Percentiles rank a stretch among this genome's conserved stretches.
Conservation (phyloP, 53 echinoderm and acorn worm species). For the Echinometra lucunter region DNA sequence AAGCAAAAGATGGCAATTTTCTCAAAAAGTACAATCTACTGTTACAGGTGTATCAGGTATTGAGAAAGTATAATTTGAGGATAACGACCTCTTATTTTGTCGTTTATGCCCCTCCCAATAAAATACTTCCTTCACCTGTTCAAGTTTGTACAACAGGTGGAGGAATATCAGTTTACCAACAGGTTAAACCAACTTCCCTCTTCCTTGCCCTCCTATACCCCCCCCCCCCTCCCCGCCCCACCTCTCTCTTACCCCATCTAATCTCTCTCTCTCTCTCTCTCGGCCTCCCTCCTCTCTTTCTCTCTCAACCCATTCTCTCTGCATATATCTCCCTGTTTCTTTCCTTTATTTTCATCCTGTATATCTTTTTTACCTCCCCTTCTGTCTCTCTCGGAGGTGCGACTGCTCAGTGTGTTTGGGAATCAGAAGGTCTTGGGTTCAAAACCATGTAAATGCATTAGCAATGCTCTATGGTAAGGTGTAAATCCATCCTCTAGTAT, state of each 20-base stretch:
- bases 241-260: too few relatives aligned
- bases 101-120: not conserved
- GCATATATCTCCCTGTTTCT: not conserved
- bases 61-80: not conserved
- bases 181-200: slow-evolving; percentile 18
- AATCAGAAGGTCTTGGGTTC: too few relatives aligned
- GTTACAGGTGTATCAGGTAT: not conserved
- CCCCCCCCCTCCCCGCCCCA: not conserved
- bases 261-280: not conserved
- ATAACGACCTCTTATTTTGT: slow-evolving; percentile 11
- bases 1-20: not conserved
- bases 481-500: too few relatives aligned
- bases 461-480: too few relatives aligned
- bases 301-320: too few relatives aligned
- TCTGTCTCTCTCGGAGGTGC: too few relatives aligned
- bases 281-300: not conserved
- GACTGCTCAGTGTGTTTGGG: too few relatives aligned
- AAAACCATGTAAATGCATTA: too few relatives aligned
- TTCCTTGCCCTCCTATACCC: not conserved
- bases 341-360: not conserved
- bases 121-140: slow-evolving; percentile 17
- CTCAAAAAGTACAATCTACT: not conserved
- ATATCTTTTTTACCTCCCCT: too few relatives aligned
- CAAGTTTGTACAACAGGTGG: not conserved
- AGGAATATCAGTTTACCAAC: not conserved